Evolutionary conservation across 1,140 invertebrate genomes (phyloP).

Genomic region (Araneus ventricosus): DNA sequence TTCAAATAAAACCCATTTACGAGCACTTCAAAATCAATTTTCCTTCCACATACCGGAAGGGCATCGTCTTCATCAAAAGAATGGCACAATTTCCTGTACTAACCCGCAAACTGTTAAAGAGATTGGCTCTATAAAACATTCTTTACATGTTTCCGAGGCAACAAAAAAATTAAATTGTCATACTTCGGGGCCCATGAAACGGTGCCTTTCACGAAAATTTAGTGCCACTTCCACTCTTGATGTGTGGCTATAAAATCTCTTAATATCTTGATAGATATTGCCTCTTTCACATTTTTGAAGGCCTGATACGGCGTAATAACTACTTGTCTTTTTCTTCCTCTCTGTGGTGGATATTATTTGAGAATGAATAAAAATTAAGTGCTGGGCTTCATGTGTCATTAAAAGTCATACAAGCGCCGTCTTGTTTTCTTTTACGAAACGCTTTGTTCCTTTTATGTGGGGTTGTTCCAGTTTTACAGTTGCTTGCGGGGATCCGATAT

Average conservation of each 20-base stretch:
- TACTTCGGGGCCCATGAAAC: background rate
- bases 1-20: conserved; percentile 39
- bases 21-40: conserved; percentile 50
- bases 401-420: background rate
- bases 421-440: background rate
- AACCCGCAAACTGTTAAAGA: conserved; percentile 29
- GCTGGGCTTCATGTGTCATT: background rate
- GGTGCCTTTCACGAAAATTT: conserved; percentile 38
- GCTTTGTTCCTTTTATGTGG: background rate
- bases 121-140: conserved; percentile 43
- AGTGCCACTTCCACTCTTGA: conserved; percentile 27
- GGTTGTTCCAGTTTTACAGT: background rate
- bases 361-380: conserved; percentile 51
- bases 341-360: conserved; percentile 10
- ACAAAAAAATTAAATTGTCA: conserved; percentile 31
- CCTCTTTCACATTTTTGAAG: conserved; percentile 11
- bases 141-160: conserved; percentile 13
- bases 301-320: background rate
- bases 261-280: conserved; percentile 52
- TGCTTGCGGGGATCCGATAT: background rate
- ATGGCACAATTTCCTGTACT: conserved; percentile 21
- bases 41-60: background rate
- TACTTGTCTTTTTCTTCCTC: background rate
- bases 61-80: too few species aligned
- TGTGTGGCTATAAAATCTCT: conserved; percentile 39